phyloP scores from a whole-genome alignment of 2,797 vertebrate genomes.

The Alcedo atthis region DNA sequence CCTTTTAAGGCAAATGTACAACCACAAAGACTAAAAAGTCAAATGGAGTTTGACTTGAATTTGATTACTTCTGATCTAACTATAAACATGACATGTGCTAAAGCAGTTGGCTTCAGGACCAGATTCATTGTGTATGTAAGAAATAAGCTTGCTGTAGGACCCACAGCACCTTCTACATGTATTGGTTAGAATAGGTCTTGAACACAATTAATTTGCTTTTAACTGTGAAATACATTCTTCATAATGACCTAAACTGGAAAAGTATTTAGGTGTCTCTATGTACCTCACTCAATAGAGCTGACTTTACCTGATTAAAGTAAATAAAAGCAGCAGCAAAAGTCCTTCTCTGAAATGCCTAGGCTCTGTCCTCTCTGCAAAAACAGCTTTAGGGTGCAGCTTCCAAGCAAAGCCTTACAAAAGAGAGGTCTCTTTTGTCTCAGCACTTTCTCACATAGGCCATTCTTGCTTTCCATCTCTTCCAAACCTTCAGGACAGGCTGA shows the following conservation, averaged over 20 bases:
- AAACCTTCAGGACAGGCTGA: background rate
- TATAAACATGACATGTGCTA: background rate
- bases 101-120: background rate
- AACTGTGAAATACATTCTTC: background rate
- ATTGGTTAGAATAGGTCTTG: background rate
- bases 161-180: fast-evolving
- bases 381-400: background rate
- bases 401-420: background rate
- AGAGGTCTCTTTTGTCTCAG: background rate
- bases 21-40: background rate
- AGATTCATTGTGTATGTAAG: background rate
- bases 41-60: background rate
- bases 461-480: background rate
- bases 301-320: background rate
- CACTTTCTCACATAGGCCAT: background rate
- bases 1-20: background rate
- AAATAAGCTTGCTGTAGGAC: background rate
- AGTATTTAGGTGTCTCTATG: background rate
- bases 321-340: background rate
- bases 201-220: background rate
- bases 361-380: background rate
- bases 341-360: background rate
- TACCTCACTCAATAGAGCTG: background rate
- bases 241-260: background rate
- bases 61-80: background rate